Evolutionary conservation across 2,888 invertebrate genomes (phyloP).

Genomic region (Dynastes hyllus): DNA sequence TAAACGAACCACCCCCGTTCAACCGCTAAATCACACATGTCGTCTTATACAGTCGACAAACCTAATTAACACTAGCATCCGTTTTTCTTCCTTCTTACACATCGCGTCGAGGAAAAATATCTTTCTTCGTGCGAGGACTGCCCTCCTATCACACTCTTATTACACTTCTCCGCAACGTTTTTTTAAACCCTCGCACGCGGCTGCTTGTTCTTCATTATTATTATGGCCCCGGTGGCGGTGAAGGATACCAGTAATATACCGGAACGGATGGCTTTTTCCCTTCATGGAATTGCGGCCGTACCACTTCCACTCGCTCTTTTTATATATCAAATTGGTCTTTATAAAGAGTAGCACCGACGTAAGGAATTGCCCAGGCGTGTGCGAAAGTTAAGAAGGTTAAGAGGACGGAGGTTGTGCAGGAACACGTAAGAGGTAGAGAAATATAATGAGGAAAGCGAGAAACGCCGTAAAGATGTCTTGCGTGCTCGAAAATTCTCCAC

Average conservation of each 20-base stretch:
- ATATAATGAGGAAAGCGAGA: not conserved
- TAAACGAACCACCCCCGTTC: too few relatives aligned
- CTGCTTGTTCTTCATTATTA: conserved; percentile 40
- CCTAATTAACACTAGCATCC: conserved; percentile 9
- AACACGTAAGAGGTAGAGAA: not conserved
- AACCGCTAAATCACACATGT: not conserved
- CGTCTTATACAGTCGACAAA: not conserved
- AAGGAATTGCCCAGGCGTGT: not conserved
- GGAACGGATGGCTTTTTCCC: conserved; percentile 44
- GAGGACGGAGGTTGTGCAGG: not conserved
- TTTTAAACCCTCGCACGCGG: conserved; percentile 4
- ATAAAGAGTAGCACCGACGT: conserved; percentile 18
- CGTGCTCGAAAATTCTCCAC: not conserved
- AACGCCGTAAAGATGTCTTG: not conserved
- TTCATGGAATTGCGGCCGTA: conserved; percentile 26
- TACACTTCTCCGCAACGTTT: too few relatives aligned
- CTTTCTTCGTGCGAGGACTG: not conserved
- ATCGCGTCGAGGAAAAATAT: not conserved
- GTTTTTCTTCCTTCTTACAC: not conserved
- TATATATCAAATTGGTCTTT: conserved; percentile 47
- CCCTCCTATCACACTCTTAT: not conserved
- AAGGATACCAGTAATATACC: conserved; percentile 41
- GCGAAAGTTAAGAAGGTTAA: not conserved
- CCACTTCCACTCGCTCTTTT: conserved; percentile 27
- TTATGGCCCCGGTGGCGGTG: conserved; percentile 4